Evolutionary conservation across 2,113 vertebrate species (phyloP), one percentile per base, ranked within the genome.

Genomic region (Sylvietta virens): DNA sequence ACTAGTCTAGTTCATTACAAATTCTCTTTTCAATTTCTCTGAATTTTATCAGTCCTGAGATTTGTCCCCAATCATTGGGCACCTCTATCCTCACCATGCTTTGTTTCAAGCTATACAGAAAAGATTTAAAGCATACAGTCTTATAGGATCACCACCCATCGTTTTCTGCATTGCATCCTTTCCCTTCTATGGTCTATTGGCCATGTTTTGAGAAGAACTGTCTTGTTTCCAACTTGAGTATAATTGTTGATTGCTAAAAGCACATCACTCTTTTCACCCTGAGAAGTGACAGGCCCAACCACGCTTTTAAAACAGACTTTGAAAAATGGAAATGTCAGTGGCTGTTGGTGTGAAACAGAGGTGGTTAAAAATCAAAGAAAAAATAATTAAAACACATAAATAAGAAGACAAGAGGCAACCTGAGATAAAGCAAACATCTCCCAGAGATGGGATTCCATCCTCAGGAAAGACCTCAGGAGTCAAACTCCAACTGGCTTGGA

Each of bases 351-450:
- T 57, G 54, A 78, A 94, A 83, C 22, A 5, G 35, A 54, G n/a
- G 21, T 85, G 56, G 62, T n/a, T 76, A 58, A 37, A 90, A 97
- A 94, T 70, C 78, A 87, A 61, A 80, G 74, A 88, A 47, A 56
- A 93, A 73, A 83, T 73, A 64, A 61, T 31, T 60, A 74, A 87
- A 82, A 80, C 91, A 70, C 86, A 87, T 89, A 95, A 96, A 95
- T 62, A 94, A 66, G 53, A 77, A 96, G 93, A 96, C 70, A 92
- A 95, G 81, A 96, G 61, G 95, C 90, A 93, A 95, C 94, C 96
- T 96, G 90, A 97, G 92, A 92, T 94, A 96, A 96, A 7, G 51
- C 74, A 95, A 37, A 93, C 71, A 90, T 88, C 54, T 91, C 82
- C 73, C 82, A 88, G 92, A 94, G 79, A 66, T 73, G 60, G 80